A percentile compares a stretch with the other conserved stretches of the same genome.
Conservation (phyloP, 2,113 vertebrate species). For the Oncorhynchus clarkii region DNA sequence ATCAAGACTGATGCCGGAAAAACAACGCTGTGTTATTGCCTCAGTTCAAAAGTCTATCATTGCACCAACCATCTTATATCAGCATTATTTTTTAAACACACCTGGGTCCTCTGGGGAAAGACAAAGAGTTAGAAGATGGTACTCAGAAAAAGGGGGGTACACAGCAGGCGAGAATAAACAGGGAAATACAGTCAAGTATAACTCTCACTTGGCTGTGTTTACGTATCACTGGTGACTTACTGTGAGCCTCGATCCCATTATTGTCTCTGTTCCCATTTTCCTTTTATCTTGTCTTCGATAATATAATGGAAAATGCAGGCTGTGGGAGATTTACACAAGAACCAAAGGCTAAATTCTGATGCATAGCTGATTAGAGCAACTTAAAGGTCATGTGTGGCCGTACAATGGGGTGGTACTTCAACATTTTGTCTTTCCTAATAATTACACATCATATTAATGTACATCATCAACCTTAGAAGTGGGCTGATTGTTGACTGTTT, state of each 20-base stretch:
- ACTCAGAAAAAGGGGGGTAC: background rate
- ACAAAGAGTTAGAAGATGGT: background rate
- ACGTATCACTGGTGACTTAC: conserved; percentile 2
- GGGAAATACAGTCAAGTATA: background rate
- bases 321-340: background rate
- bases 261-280: background rate
- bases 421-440: background rate
- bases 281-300: background rate
- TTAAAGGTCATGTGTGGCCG: conserved; percentile 1
- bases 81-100: background rate
- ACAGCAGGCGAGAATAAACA: background rate
- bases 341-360: background rate
- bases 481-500: no score
- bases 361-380: background rate
- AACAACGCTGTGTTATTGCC: background rate
- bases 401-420: conserved; percentile 1
- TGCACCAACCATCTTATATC: background rate
- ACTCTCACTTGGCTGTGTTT: background rate
- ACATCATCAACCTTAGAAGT: background rate
- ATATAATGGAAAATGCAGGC: background rate
- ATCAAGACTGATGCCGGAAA: background rate
- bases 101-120: background rate
- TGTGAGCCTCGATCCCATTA: background rate
- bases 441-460: background rate
- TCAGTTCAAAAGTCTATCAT: background rate